Conservation (phyloP, 2,797 vertebrate genomes). For the Rhynchotus rufescens region DNA sequence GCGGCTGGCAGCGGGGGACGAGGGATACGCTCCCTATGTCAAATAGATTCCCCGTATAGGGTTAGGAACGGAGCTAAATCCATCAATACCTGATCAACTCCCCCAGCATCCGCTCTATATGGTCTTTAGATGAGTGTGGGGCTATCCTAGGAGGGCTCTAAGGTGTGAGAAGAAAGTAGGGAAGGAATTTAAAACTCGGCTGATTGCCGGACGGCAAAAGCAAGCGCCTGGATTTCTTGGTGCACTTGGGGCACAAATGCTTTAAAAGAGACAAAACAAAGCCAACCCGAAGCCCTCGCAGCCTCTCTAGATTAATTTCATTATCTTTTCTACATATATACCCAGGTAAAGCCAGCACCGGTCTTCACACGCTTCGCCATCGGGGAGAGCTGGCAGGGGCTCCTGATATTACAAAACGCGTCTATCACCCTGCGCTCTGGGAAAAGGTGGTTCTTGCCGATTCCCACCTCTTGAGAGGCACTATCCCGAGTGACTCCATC, state of each 20-base stretch:
- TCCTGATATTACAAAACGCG: neutral
- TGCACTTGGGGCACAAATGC: conserved; percentile 28
- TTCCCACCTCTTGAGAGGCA: neutral
- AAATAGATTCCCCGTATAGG: neutral
- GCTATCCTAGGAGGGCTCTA: conserved; percentile 37
- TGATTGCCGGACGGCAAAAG: conserved; percentile 1
- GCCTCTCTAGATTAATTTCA: neutral
- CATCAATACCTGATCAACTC: neutral
- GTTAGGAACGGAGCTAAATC: neutral
- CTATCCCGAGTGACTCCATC: neutral
- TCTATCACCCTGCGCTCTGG: neutral
- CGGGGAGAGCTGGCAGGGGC: neutral
- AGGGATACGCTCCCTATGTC: neutral
- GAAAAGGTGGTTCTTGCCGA: neutral
- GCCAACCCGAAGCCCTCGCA: neutral
- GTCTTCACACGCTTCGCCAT: neutral
- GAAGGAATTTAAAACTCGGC: neutral
- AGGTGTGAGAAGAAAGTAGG: conserved; percentile 18
- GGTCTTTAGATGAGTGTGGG: conserved; percentile 2
- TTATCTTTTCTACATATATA: neutral
- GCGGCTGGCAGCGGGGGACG: neutral
- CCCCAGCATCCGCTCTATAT: conserved; percentile 33
- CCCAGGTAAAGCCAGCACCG: neutral
- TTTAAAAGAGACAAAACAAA: conserved; percentile 11
- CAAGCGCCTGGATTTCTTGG: neutral